Conservation (phyloP, 2,888 invertebrate genomes). For the Troilus luridus region DNA sequence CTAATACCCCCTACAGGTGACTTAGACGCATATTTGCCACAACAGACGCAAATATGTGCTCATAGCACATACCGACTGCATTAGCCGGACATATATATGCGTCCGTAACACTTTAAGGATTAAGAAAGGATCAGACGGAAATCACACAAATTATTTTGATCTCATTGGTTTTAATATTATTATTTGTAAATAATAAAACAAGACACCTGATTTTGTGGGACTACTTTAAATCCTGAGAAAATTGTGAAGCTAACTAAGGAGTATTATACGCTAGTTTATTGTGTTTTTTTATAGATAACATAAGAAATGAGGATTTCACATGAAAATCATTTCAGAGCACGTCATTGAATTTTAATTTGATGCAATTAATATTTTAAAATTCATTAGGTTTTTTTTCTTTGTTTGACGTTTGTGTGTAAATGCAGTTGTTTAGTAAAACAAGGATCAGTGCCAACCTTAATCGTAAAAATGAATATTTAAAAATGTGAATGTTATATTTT, state of each 20-base stretch:
- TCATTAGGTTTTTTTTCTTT: neutral
- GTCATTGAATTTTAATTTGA: neutral
- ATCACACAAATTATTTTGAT: too few species aligned
- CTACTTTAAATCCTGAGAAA: neutral
- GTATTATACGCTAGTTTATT: neutral
- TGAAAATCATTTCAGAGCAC: neutral
- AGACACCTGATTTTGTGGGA: neutral
- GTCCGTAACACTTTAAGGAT: too few species aligned
- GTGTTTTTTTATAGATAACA: neutral
- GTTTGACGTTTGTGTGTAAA: neutral
- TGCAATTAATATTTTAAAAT: conserved; percentile 21
- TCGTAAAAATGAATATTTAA: too few species aligned
- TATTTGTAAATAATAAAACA: neutral
- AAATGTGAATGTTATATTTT: too few species aligned
- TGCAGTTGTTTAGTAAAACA: neutral
- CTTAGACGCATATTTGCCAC: too few species aligned
- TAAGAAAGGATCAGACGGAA: too few species aligned
- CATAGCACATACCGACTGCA: too few species aligned
- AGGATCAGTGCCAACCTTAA: neutral
- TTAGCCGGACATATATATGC: too few species aligned
- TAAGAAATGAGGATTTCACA: neutral
- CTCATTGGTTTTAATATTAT: too few species aligned
- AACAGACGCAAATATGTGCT: too few species aligned
- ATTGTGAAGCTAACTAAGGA: neutral
- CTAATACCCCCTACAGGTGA: too few species aligned